phyloP scores from a whole-genome alignment of 2,113 vertebrate species.

The Nipponia nippon region DNA sequence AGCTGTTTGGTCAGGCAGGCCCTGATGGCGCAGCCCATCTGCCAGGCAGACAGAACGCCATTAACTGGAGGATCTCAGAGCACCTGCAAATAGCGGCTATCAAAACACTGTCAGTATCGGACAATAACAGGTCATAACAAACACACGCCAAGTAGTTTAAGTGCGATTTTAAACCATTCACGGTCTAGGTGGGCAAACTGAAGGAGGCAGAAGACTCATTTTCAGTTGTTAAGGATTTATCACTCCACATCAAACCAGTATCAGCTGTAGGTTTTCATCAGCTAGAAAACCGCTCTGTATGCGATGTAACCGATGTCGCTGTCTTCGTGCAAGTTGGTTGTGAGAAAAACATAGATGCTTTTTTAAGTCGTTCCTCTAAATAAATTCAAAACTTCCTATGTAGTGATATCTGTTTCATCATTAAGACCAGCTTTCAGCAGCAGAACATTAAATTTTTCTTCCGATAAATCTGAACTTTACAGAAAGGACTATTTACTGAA shows the following conservation, averaged over 20 bases:
- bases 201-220: neutral
- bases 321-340: neutral
- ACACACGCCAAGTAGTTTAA: neutral
- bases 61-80: neutral
- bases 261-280: neutral
- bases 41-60: neutral
- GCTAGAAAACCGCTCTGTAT: neutral
- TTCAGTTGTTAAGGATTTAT: neutral
- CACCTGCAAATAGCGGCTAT: neutral
- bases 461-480: neutral
- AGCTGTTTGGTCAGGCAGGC: neutral
- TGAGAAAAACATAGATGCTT: neutral
- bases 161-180: neutral
- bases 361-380: accelerated
- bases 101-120: neutral
- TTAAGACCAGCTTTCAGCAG: neutral
- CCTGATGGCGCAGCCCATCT: accelerated
- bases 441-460: neutral
- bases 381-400: neutral
- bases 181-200: neutral
- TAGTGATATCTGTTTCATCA: neutral
- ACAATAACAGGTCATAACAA: neutral
- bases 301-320: neutral
- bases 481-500: neutral
- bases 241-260: neutral